phyloP scores from a whole-genome alignment of 2,113 vertebrate genomes.

The Symphodus melops region DNA sequence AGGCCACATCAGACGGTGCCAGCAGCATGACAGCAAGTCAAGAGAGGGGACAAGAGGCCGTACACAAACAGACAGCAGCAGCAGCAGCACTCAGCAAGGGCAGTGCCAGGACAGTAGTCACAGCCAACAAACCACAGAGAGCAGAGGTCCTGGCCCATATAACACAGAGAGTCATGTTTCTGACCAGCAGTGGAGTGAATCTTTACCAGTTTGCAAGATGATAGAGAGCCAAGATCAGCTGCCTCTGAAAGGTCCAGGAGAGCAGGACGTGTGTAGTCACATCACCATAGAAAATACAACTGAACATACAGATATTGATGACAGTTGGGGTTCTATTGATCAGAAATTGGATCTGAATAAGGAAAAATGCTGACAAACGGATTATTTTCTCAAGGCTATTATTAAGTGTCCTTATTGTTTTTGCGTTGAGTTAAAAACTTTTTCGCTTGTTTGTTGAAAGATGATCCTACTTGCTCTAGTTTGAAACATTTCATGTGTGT shows the following conservation, averaged over 20 bases:
- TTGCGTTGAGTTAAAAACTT: neutral
- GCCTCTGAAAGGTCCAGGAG: neutral
- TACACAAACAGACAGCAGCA: conserved; percentile 32
- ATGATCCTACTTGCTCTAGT: neutral
- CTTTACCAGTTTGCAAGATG: conserved; percentile 20
- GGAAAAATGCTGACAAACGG: neutral
- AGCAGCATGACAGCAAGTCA: conserved; percentile 57
- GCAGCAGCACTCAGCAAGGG: conserved; percentile 32
- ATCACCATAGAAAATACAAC: conserved; percentile 28
- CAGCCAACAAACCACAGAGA: conserved; percentile 34
- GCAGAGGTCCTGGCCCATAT: conserved; percentile 36
- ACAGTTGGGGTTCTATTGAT: conserved; percentile 6
- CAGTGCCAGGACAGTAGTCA: conserved; percentile 34
- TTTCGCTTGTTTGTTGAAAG: conserved; percentile 5
- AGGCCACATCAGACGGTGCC: conserved; percentile 60
- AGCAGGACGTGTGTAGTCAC: conserved; percentile 21
- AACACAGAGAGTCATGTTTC: conserved; percentile 61
- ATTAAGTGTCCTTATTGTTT: neutral
- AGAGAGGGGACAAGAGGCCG: conserved; percentile 39
- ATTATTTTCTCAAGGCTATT: neutral
- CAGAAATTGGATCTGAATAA: conserved; percentile 22
- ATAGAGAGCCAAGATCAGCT: conserved; percentile 23
- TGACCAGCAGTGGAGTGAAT: conserved; percentile 40
- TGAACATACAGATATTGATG: conserved; percentile 22
- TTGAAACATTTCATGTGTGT: neutral